Evolutionary conservation across 2,797 vertebrate species (phyloP).

Genomic region (Argentina silus): DNA sequence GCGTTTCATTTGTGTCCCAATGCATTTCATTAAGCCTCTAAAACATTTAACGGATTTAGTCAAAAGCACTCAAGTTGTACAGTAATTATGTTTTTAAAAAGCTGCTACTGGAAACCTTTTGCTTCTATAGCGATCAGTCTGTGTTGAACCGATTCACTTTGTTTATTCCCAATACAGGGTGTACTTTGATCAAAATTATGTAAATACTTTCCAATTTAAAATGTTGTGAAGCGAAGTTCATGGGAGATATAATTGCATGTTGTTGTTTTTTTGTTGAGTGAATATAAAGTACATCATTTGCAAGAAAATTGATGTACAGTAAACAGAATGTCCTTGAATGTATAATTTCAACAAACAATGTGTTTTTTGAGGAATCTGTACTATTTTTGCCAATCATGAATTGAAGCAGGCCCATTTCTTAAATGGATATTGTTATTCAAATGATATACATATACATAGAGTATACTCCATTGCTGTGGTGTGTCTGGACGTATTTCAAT

Average conservation of each 20-base stretch:
- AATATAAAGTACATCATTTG: constrained; percentile 68
- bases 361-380: neutral
- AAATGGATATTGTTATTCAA: constrained; percentile 1
- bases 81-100: constrained; percentile 72
- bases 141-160: constrained; percentile 49
- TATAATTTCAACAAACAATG: constrained; percentile 43
- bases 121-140: constrained; percentile 55
- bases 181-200: constrained; percentile 15
- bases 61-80: constrained; percentile 66
- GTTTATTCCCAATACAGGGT: constrained; percentile 57
- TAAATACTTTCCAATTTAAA: constrained; percentile 51
- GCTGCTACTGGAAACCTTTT: constrained; percentile 60
- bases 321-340: constrained; percentile 64
- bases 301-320: constrained; percentile 56
- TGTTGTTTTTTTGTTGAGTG: constrained; percentile 54
- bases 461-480: neutral
- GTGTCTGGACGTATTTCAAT: neutral
- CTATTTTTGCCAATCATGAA: neutral
- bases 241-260: constrained; percentile 52
- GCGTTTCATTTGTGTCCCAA: constrained; percentile 69
- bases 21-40: constrained; percentile 71
- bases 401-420: neutral
- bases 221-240: constrained; percentile 42
- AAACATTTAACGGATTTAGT: constrained; percentile 71
- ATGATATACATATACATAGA: constrained; percentile 16